A percentile compares a stretch with the other conserved stretches of the same genome.
These are phyloP conservation scores for Lobophora halterata DNA, from an alignment of 2,888 invertebrate genomes.

Conservation along the genomic window DNA sequence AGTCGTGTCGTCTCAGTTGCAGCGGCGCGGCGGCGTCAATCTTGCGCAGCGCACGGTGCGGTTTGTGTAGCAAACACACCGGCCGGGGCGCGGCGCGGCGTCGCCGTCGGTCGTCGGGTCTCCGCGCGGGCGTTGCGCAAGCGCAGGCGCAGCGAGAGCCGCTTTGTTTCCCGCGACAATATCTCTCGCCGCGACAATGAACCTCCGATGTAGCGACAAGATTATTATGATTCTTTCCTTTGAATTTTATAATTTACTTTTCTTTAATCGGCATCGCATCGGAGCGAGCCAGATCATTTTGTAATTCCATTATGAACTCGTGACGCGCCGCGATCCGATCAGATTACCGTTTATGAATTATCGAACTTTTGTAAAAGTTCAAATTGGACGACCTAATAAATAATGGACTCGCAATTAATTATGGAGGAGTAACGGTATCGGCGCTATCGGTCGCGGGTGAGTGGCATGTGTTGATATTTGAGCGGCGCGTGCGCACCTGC, in stretches of 20 bases:
- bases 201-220: constrained; percentile 14
- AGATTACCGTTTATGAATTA: constrained; percentile 17
- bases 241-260: constrained; percentile 25
- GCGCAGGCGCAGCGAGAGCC: constrained; percentile 11
- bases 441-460: constrained; percentile 49
- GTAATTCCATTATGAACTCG: constrained; percentile 21
- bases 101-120: background rate
- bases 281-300: constrained; percentile 21
- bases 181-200: constrained; percentile 12
- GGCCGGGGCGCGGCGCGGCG: background rate
- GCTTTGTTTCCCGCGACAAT: constrained; percentile 24
- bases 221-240: constrained; percentile 26
- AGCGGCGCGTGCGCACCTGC: constrained; percentile 40
- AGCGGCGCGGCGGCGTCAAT: no score
- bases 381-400: constrained; percentile 7
- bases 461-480: constrained; percentile 65
- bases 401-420: constrained; percentile 10
- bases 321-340: constrained; percentile 16
- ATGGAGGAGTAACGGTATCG: constrained; percentile 33
- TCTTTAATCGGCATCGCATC: constrained; percentile 20
- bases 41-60: no score
- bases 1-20: no score
- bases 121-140: constrained; percentile 9
- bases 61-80: no score
- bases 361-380: constrained; percentile 16